Base-by-base conservation (phyloP, 2,888 invertebrate species). In the Netelia virgata region DNA sequence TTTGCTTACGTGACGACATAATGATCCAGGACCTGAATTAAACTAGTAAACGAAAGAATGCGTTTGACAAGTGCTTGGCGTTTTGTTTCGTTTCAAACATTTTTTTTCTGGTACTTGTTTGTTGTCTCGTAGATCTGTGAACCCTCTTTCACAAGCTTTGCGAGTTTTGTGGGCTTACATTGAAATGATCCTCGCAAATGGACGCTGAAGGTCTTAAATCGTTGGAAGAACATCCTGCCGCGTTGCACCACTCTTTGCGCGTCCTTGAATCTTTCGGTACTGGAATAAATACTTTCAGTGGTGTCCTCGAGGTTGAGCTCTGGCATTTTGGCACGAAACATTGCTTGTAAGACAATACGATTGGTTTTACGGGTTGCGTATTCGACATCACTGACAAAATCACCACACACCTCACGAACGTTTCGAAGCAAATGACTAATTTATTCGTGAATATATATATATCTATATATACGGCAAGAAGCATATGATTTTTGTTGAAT, bases 271-370 rank as follows among this genome's bases (percentile, higher is more conserved):
- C 41, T 53, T 28, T 47, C 16, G 73, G 73, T n/a, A 73, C 61
- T 23, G 20, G 20, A 16, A 73, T 57, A 16, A 73, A 73, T 10
- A 59, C 23, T 18, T 73, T 73, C 1, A 28, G 20, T 10, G 73
- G 20, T 28, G 73, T 43, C 16, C 16, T 73, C 23, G 18, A 10
- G 20, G 73, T 61, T n/a, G 73, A 43, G 61, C 23, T 73, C 23
- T 9, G 14, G 28, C 73, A 73, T 23, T 59, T 57, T 23, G 73
- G 73, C n/a, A 73, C 73, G n/a, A 73, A 59, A 73, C 73, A 73
- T n/a, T n/a, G 10, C 57, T 41, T 73, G 59, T 73, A 69, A 23
- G 10, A 53, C 55, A 16, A n/a, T 14, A 63, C n/a, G 8, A 8
- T 63, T 36, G 8, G 63, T 36, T 36, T 63, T n/a, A n/a, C 10